phyloP scores from a whole-genome alignment of 2,888 invertebrate genomes.

The Eilema griseolum region DNA sequence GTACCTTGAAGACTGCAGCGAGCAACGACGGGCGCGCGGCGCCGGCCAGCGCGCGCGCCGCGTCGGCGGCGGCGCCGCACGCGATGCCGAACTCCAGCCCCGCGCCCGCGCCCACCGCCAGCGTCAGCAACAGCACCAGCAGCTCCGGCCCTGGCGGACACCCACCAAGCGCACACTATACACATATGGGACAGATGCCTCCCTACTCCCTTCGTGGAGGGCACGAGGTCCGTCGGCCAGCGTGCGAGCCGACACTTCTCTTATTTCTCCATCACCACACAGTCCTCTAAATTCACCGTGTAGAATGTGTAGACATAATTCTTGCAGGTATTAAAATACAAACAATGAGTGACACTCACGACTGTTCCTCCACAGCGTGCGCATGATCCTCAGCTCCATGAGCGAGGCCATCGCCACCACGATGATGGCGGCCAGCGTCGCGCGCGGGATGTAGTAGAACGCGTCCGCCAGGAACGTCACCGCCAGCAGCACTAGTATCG shows the following conservation, averaged over 20 bases:
- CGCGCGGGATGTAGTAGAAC: constrained; percentile 95
- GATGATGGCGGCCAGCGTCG: constrained; percentile 95
- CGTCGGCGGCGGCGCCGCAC: constrained; percentile 91
- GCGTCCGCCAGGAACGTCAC: constrained; percentile 92
- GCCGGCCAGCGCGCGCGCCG: constrained; percentile 90
- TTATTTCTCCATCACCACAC: too few relatives aligned
- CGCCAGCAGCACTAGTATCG: constrained; percentile 91
- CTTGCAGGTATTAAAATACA: too few relatives aligned
- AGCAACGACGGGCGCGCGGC: constrained; percentile 88
- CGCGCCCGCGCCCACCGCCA: constrained; percentile 90
- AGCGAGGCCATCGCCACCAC: constrained; percentile 95
- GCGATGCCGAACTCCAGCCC: constrained; percentile 94
- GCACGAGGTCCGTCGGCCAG: too few relatives aligned
- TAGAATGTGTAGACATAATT: too few relatives aligned
- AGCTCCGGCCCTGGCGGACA: constrained; percentile 68
- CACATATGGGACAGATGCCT: too few relatives aligned
- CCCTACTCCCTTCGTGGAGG: too few relatives aligned
- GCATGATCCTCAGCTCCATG: constrained; percentile 90
- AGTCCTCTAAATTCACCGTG: too few relatives aligned
- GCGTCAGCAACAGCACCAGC: constrained; percentile 87
- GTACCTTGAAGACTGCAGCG: constrained; percentile 62
- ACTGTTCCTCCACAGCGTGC: constrained; percentile 92
- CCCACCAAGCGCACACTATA: too few relatives aligned
- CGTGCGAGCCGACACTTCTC: too few relatives aligned
- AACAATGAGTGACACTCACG: constrained; percentile 84